A percentile compares a stretch with the other conserved stretches of the same genome.
phyloP scores from a whole-genome alignment of 2,797 vertebrate genomes.

The Taenioides sp. region DNA sequence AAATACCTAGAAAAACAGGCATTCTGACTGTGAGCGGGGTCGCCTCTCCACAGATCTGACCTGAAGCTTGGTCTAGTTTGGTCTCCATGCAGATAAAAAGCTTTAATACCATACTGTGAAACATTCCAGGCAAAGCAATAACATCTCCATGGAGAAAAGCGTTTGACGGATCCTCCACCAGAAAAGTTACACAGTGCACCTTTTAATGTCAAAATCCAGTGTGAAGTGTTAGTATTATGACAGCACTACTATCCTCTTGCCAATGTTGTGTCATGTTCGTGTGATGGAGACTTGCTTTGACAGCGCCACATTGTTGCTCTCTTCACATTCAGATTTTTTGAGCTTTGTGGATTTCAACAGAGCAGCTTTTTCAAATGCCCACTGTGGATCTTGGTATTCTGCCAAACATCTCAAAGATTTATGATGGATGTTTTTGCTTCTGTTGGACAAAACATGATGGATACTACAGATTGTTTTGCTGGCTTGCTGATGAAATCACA shows the following conservation, averaged over 20 bases:
- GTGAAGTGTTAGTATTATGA: no score
- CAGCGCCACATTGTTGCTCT: not conserved
- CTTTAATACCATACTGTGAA: no score
- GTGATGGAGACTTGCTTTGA: not conserved
- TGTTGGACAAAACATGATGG: not conserved
- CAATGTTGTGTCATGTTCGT: not conserved
- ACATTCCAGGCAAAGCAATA: no score
- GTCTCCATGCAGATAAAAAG: no score
- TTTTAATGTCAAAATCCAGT: no score
- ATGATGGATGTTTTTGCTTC: not conserved
- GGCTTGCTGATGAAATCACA: not conserved
- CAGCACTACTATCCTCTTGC: not conserved
- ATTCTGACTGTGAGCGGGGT: no score
- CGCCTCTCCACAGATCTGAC: no score
- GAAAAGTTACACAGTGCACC: no score
- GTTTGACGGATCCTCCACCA: no score
- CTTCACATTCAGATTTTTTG: not conserved
- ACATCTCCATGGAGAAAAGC: no score
- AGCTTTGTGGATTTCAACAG: not conserved
- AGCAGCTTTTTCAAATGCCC: not conserved
- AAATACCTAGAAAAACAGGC: no score
- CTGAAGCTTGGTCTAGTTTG: no score
- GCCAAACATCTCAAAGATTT: not conserved
- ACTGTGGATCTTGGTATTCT: not conserved
- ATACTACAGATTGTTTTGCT: not conserved